Percentiles rank a stretch among this genome's conserved stretches.
These are phyloP conservation scores for Dermatemys mawii DNA, from an alignment of 2,113 vertebrate genomes.

Conservation along the genomic window DNA sequence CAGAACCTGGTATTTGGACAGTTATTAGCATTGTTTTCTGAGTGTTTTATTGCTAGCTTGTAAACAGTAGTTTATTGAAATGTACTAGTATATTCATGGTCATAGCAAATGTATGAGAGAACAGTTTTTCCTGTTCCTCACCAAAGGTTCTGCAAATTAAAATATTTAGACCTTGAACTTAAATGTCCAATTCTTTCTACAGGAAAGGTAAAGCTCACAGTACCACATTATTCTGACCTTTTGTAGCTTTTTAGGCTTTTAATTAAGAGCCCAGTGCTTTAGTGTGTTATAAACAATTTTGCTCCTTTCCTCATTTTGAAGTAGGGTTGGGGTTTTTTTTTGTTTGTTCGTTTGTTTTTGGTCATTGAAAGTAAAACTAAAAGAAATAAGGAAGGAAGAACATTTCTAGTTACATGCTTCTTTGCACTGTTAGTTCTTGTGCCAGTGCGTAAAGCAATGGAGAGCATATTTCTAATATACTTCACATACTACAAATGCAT, in stretches of 20 bases:
- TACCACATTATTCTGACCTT: not conserved
- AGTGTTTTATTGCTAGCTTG: slow-evolving; percentile 45
- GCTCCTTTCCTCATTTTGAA: not conserved
- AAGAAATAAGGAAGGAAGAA: not conserved
- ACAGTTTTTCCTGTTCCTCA: slow-evolving; percentile 16
- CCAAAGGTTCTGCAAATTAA: slow-evolving; percentile 6
- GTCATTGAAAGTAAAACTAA: not conserved
- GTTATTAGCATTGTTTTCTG: slow-evolving; percentile 66
- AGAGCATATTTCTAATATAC: not conserved
- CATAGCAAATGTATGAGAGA: slow-evolving; percentile 47
- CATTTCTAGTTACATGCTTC: slow-evolving; percentile 15
- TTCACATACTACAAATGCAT: not conserved
- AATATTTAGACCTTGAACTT: slow-evolving; percentile 25
- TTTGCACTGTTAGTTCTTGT: not conserved
- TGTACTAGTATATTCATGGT: not conserved
- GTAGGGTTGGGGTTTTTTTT: no score
- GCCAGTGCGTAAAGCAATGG: not conserved
- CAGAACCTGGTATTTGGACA: slow-evolving; percentile 43
- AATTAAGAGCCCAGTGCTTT: not conserved
- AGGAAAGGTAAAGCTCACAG: slow-evolving; percentile 3
- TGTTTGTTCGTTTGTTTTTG: not conserved
- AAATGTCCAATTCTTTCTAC: not conserved
- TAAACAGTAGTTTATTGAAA: slow-evolving; percentile 67
- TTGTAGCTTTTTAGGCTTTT: not conserved
- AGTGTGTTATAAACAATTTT: not conserved